Evolutionary conservation across 2,888 invertebrate species (phyloP).

Genomic region (Microctonus brassicae): DNA sequence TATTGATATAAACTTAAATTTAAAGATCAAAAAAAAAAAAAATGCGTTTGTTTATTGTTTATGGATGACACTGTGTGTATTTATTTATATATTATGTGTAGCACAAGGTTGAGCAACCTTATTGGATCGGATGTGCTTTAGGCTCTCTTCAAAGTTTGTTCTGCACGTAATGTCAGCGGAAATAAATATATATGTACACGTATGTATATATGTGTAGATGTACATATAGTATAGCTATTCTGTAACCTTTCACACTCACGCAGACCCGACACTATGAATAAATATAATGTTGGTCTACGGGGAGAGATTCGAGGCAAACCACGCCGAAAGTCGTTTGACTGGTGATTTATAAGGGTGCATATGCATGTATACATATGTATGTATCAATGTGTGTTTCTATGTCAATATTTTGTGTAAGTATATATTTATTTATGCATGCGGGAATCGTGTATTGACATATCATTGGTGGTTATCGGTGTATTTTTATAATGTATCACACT

Average conservation of each 20-base stretch:
- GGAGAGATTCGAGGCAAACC: neutral
- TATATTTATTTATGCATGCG: constrained; percentile 11
- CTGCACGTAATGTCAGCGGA: constrained; percentile 25
- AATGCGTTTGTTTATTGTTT: neutral
- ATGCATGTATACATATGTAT: neutral
- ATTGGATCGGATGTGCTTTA: constrained; percentile 53
- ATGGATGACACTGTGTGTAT: constrained; percentile 17
- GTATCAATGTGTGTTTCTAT: constrained; percentile 7
- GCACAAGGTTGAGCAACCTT: constrained; percentile 47
- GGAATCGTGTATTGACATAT: neutral
- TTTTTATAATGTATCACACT: neutral
- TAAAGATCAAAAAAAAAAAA: neutral
- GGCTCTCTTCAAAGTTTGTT: constrained; percentile 30
- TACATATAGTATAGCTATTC: neutral
- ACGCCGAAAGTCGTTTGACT: constrained; percentile 33
- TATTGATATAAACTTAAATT: neutral
- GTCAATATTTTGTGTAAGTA: neutral
- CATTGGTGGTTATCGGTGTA: neutral
- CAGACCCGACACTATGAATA: constrained; percentile 28
- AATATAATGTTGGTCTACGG: constrained; percentile 26
- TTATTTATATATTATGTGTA: neutral
- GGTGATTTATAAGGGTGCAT: constrained; percentile 36
- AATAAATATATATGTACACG: neutral
- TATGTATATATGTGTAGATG: neutral
- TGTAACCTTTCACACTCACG: constrained; percentile 30